Evolutionary conservation across 2,113 vertebrate genomes (phyloP).

Genomic region (Tilapia sparmanii): DNA sequence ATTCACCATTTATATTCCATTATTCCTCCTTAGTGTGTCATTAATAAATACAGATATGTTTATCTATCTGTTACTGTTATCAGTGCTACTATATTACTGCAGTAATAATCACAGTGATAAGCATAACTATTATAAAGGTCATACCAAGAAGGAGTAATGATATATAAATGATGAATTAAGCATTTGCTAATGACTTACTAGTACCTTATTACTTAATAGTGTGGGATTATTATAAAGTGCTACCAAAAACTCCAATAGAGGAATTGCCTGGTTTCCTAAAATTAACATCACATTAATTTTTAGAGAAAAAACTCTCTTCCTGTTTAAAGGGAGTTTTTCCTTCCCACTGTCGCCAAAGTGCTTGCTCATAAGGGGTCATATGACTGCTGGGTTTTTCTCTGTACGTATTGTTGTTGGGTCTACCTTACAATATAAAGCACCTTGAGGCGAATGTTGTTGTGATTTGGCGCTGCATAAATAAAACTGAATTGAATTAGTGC

Average conservation of each 20-base stretch:
- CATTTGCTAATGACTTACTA: not conserved
- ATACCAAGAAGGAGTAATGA: not conserved
- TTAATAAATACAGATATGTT: not conserved
- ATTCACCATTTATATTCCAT: not conserved
- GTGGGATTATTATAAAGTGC: not conserved
- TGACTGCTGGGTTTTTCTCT: not conserved
- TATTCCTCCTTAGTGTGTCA: not conserved
- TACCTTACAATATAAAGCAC: not conserved
- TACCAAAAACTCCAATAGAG: not conserved
- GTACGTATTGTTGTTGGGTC: not conserved
- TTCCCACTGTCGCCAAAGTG: not conserved
- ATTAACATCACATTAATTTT: not conserved
- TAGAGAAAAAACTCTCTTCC: not conserved
- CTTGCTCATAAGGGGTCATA: not conserved
- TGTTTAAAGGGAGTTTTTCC: fast-evolving
- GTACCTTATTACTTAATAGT: not conserved
- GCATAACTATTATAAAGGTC: not conserved
- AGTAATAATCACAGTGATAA: not conserved
- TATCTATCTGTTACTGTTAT: not conserved
- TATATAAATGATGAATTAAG: not conserved
- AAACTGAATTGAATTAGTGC: not conserved
- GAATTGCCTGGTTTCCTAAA: not conserved
- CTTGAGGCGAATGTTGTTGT: not conserved
- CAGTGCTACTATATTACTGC: not conserved
- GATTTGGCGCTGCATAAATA: not conserved